These are phyloP conservation scores for Thunnus maccoyii DNA, from an alignment of 2,113 vertebrate genomes.

Conservation along the genomic window DNA sequence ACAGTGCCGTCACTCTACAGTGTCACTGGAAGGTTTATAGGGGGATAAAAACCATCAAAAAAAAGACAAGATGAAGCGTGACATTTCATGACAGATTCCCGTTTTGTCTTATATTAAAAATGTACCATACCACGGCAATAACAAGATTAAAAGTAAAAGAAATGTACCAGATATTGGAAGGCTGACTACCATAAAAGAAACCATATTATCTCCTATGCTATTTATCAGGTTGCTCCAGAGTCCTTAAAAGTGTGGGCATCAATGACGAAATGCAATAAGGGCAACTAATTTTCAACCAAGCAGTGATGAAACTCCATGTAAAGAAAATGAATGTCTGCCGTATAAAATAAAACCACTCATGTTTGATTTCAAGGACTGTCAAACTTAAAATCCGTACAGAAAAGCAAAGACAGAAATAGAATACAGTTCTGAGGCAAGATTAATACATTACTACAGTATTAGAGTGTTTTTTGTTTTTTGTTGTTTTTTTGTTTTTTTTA, in stretches of 20 bases:
- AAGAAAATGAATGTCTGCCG: constrained; percentile 8
- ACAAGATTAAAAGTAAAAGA: constrained; percentile 13
- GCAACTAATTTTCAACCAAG: constrained; percentile 26
- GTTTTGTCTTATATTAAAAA: constrained; percentile 22
- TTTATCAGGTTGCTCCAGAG: constrained; percentile 17
- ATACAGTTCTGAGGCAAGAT: background rate
- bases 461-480: background rate
- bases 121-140: background rate
- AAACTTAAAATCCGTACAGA: constrained; percentile 14
- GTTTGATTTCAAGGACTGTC: constrained; percentile 29
- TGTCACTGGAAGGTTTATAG: constrained; percentile 75
- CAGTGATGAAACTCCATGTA: constrained; percentile 40
- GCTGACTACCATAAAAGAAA: background rate
- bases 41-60: constrained; percentile 69
- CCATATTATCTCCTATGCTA: background rate
- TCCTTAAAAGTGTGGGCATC: constrained; percentile 21
- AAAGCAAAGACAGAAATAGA: constrained; percentile 7
- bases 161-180: background rate
- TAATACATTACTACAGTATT: background rate
- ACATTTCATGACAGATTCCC: constrained; percentile 62
- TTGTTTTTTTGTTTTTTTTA: background rate
- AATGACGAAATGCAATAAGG: constrained; percentile 44
- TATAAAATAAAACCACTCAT: constrained; percentile 28
- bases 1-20: constrained; percentile 70
- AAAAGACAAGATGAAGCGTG: constrained; percentile 70